These are phyloP conservation scores for Brachylomia viminalis DNA, from an alignment of 2,888 invertebrate genomes.

Conservation along the genomic window DNA sequence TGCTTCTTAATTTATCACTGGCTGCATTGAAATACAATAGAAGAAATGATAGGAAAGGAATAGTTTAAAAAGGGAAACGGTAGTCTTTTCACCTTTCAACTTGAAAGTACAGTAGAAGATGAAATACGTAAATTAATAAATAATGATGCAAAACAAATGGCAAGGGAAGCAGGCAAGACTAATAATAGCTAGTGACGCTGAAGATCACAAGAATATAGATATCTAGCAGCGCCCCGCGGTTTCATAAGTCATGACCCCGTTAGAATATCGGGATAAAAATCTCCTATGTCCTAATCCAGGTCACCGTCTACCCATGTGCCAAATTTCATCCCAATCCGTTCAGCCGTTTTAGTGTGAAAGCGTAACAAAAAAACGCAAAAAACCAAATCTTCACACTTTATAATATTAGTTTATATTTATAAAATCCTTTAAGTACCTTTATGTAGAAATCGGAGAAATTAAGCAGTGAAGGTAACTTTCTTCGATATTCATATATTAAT, in stretches of 20 bases:
- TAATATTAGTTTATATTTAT: not conserved
- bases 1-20: slow-evolving; percentile 33
- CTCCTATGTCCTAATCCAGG: too few relatives aligned
- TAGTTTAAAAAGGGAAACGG: not conserved
- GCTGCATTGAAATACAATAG: not conserved
- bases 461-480: slow-evolving; percentile 27
- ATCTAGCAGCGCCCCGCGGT: too few relatives aligned
- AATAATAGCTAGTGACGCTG: not conserved
- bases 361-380: too few relatives aligned
- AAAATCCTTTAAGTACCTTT: not conserved
- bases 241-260: not conserved
- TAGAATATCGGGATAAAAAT: too few relatives aligned
- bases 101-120: not conserved
- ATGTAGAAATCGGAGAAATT: slow-evolving; percentile 13
- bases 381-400: too few relatives aligned
- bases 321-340: too few relatives aligned
- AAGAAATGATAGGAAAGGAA: not conserved
- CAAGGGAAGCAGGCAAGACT: not conserved
- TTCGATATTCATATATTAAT: slow-evolving; percentile 42
- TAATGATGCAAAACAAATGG: not conserved
- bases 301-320: too few relatives aligned
- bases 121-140: not conserved
- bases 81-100: not conserved
- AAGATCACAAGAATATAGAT: not conserved
- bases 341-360: too few relatives aligned